Base-by-base conservation (phyloP, 1,140 invertebrate species). In the Spodoptera frugiperda region DNA sequence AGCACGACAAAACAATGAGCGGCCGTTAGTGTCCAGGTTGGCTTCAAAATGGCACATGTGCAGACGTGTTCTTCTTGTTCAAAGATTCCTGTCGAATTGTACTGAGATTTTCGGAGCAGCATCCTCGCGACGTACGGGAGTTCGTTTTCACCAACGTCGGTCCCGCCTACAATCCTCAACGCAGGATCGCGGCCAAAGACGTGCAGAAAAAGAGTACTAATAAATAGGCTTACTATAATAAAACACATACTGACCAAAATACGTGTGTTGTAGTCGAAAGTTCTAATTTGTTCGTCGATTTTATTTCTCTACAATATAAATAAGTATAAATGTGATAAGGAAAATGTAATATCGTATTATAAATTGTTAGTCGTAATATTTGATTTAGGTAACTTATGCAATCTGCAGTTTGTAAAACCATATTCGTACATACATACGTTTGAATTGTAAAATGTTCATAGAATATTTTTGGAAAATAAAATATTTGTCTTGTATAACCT, bases 1-100 rank as follows among this genome's bases (percentile, higher is more conserved):
- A 8, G 33, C 8, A 4, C 3, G 25, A 2, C 5, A 25, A 39
- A 9, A 25, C 75, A 77, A n/a, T 59, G 51, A 8, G 53, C 75
- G 6, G 65, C 53, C 30, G 75, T 70, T n/a, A 77, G 30, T 17
- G 51, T 51, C 75, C 75, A 77, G 10, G 44, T 30, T 1, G 19
- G 6, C 4, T 30, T 57, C 9, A 77, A 10, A 39, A 77, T 46
- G 3, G 65, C 14, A 4, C 25, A 53, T 6, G 51, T 59, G n/a
- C 75, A 77, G 8, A 61, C 11, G 9, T 61, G 33, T 39, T 8
- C 3, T 25, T 4, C 9, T 2, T 1, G 5, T 10, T 8, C 1
- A 10, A 12, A 0, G 1, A 11, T 1, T 15, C 3, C 9, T 15
- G 15, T 0, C 5, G 14, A 12, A 3, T 4, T 1, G 3, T 11